Evolutionary conservation across 2,113 vertebrate species (phyloP), one percentile per base, ranked within the genome.

Genomic region (Vulpes vulpes): DNA sequence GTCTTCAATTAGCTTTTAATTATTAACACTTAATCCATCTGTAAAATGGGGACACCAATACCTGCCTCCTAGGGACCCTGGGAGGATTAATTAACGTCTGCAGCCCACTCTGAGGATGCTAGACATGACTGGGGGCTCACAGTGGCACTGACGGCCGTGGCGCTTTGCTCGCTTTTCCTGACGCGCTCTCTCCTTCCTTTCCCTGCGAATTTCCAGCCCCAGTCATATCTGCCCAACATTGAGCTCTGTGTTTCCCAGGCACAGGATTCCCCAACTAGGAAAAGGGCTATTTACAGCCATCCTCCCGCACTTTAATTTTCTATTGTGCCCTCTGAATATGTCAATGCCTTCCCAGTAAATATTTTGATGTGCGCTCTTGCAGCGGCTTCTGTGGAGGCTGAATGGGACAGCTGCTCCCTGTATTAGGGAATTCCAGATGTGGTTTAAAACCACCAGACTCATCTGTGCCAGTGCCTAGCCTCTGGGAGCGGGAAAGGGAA

Each of bases 271-370:
- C 98, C 98, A 98, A 97, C 97, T 96, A 94, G 95, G 97, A 99
- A 98, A 98, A 97, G 0, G 89, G 98, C 98, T 99, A 98, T 99
- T 98, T 98, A 98, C 98, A 98, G 98, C 97, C 97, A 96, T 98
- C 98, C 95, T 97, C 98, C 98, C 91, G 95, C 95, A 98, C 97
- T 98, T 98, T 98, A 99, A 99, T 99, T 99, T 98, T 98, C 81
- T 76, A 98, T 98, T 99, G 98, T 99, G 96, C 97, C 98, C 97
- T 98, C 97, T 99, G 98, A 99, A 98, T 98, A 97, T 98, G 30
- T 98, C 98, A 98, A 93, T 84, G 96, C 97, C 98, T 99, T 98
- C 97, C 98, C 97, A 98, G 98, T 99, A 99, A 99, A 99, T 99
- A 99, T 99, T 99, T 98, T 98, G 98, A 99, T 99, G 97, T 97